Base-by-base conservation (phyloP, 64 coral and sea anemone species). In the Porites australiensis region DNA sequence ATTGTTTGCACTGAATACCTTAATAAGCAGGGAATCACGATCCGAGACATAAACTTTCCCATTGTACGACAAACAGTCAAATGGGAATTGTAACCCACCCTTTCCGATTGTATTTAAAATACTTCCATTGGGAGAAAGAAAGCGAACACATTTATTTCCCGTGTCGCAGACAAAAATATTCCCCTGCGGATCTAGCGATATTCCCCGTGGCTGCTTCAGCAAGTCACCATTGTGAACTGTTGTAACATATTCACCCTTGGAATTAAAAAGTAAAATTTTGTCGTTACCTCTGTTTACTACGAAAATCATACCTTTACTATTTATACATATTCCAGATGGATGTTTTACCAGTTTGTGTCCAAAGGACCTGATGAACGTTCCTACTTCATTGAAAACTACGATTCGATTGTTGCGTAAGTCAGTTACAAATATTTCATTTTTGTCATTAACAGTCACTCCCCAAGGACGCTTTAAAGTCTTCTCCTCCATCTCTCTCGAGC, bases 151-250 rank as follows among this genome's bases (percentile, higher is more conserved):
- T 51, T 45, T 12, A 84, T 69, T 52, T 13, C 81, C 81, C 3
- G 81, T 12, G 21, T 84, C 81, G 22, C 81, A 84, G 8, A 84
- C 63, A 50, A 84, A 13, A 68, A 84, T 13, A 51, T 84, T 67
- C 51, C 81, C 81, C 51, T 67, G 18, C 2, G 81, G 18, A 84
- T 84, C 81, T 22, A 84, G 46, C 1, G 19, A 84, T 50, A 84
- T 84, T 22, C 81, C 81, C 18, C 81, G 81, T 16, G 63, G 81
- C 13, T 84, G 16, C 18, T 52, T 50, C 8, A 84, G 81, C 11
- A 18, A 48, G 3, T 23, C 81, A 2, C 45, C 16, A 11, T 23
- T 20, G 62, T 68, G 64, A 50, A 84, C n/a, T 2, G 81, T 48
- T 50, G 62, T 50, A 19, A 68, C 49, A 64, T 51, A 84, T 23